Evolutionary conservation across 2,113 vertebrate species (phyloP).

Genomic region (Oncorhynchus clarkii): DNA sequence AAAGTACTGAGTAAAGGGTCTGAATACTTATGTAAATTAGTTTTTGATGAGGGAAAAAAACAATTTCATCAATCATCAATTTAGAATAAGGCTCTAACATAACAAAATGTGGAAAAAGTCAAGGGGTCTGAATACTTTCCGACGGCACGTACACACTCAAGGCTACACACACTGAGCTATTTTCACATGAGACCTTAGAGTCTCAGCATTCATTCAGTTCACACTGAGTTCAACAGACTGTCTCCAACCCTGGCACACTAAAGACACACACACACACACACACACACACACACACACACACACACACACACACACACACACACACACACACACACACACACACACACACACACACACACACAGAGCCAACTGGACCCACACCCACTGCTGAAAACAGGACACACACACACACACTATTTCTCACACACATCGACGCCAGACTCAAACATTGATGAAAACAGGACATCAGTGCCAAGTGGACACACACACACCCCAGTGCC

Average conservation of each 20-base stretch:
- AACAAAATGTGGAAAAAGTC: too few relatives aligned
- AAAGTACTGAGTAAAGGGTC: too few relatives aligned
- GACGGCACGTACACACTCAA: background rate
- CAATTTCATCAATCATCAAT: too few relatives aligned
- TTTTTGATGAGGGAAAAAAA: too few relatives aligned
- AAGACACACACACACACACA: conserved; percentile 12
- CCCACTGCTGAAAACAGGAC: conserved; percentile 3
- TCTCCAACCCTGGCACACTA: conserved; percentile 18
- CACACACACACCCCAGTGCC: conserved; percentile 7
- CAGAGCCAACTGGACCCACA: conserved; percentile 23
- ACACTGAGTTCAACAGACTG: conserved; percentile 43
- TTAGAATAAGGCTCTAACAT: too few relatives aligned
- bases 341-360: conserved; percentile 9
- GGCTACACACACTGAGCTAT: background rate
- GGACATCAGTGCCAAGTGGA: background rate
- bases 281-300: conserved; percentile 10
- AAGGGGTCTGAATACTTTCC: too few relatives aligned
- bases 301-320: conserved; percentile 3
- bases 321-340: too few relatives aligned
- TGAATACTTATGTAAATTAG: too few relatives aligned
- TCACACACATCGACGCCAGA: background rate
- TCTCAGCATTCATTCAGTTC: conserved; percentile 22
- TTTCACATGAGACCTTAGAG: conserved; percentile 8
- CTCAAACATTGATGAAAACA: conserved; percentile 25
- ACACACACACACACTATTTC: conserved; percentile 21